These are phyloP conservation scores for Argyra leucocephala DNA, from an alignment of 2,888 invertebrate species.

Conservation along the genomic window DNA sequence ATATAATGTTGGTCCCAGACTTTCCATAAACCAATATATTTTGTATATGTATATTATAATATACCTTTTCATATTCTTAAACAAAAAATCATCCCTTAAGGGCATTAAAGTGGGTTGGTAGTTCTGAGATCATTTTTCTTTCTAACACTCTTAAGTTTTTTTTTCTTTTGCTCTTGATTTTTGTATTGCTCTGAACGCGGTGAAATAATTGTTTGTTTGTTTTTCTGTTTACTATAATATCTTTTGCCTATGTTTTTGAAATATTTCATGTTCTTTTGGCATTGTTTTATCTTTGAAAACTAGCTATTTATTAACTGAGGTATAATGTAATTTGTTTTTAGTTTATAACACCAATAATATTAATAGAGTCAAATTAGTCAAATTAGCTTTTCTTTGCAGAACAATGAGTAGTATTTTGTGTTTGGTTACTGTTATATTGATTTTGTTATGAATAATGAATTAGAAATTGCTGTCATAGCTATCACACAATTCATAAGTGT, in stretches of 20 bases:
- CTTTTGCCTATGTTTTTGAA: neutral
- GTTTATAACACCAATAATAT: too few species aligned
- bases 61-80: neutral
- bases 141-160: neutral
- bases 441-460: too few species aligned
- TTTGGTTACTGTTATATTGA: too few species aligned
- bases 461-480: too few species aligned
- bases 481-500: too few species aligned
- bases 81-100: neutral
- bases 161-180: neutral
- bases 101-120: neutral
- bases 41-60: neutral
- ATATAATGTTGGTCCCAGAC: neutral
- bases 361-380: too few species aligned
- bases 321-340: too few species aligned
- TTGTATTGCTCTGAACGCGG: neutral
- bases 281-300: too few species aligned
- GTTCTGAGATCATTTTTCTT: neutral
- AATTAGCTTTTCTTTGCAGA: too few species aligned
- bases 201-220: neutral
- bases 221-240: neutral
- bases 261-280: too few species aligned
- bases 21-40: neutral
- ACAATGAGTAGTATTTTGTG: too few species aligned
- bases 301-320: too few species aligned